Conservation (phyloP, 1,140 invertebrate genomes). For the Pollicipes pollicipes region DNA sequence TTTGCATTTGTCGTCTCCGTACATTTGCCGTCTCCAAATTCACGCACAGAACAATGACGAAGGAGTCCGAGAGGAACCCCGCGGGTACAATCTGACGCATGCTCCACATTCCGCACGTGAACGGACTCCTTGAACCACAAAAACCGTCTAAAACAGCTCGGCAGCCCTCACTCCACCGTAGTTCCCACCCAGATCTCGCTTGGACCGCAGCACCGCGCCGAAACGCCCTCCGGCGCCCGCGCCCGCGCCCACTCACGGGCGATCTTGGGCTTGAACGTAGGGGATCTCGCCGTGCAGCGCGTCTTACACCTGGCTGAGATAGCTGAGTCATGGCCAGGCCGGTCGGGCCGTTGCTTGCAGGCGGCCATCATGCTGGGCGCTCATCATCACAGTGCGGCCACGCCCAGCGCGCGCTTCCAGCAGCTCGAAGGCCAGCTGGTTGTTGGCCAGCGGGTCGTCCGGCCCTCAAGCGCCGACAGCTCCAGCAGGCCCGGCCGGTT, state of each 20-base stretch:
- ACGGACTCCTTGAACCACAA: no score
- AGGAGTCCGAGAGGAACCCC: no score
- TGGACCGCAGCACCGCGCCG: constrained; percentile 1
- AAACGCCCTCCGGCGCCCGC: neutral
- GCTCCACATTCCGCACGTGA: no score
- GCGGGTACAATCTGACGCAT: no score
- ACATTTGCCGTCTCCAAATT: no score
- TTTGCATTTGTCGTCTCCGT: no score
- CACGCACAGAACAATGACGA: no score
- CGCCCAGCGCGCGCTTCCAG: constrained; percentile 58
- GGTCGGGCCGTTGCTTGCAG: constrained; percentile 48
- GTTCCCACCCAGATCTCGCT: no score
- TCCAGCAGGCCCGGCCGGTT: constrained; percentile 75
- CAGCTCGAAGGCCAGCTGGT: constrained; percentile 62
- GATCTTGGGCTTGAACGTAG: constrained; percentile 27
- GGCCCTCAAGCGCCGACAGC: constrained; percentile 43
- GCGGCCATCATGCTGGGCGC: constrained; percentile 57
- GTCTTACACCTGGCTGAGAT: constrained; percentile 72
- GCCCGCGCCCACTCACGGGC: neutral
- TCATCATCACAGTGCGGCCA: constrained; percentile 64
- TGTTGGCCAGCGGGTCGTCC: constrained; percentile 45
- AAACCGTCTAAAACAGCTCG: no score
- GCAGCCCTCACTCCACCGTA: no score
- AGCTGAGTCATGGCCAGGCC: constrained; percentile 56
- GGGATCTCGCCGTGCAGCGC: constrained; percentile 63